phyloP scores from a whole-genome alignment of 1,140 invertebrate species.

The Cydia pomonella region DNA sequence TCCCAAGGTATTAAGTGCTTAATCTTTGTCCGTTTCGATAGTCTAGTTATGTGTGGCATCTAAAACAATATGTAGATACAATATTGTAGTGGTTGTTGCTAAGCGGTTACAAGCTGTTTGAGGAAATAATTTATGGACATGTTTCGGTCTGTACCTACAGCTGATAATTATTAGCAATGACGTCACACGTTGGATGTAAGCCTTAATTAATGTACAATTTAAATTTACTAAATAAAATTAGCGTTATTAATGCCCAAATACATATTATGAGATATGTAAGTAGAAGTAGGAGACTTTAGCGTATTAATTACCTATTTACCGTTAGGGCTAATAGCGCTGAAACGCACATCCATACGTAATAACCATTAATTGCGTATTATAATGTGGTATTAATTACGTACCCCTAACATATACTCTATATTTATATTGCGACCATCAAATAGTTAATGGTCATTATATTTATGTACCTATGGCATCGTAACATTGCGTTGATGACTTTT shows the following conservation, averaged over 20 bases:
- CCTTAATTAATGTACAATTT: neutral
- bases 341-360: too few relatives aligned
- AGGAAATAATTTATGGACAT: constrained; percentile 11
- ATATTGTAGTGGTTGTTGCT: neutral
- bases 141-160: neutral
- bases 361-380: too few relatives aligned
- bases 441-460: neutral
- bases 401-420: too few relatives aligned
- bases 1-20: constrained; percentile 7
- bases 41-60: neutral
- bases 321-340: too few relatives aligned
- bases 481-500: neutral
- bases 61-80: neutral
- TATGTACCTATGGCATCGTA: too few relatives aligned
- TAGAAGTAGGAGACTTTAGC: too few relatives aligned
- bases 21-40: constrained; percentile 15
- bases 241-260: too few relatives aligned
- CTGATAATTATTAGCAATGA: constrained; percentile 1
- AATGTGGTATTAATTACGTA: too few relatives aligned
- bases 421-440: neutral
- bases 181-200: neutral
- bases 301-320: too few relatives aligned
- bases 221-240: neutral
- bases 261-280: too few relatives aligned
- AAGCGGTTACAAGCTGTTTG: neutral